Base-by-base conservation (phyloP, 2,797 vertebrate genomes). In the Microhierax caerulescens region DNA sequence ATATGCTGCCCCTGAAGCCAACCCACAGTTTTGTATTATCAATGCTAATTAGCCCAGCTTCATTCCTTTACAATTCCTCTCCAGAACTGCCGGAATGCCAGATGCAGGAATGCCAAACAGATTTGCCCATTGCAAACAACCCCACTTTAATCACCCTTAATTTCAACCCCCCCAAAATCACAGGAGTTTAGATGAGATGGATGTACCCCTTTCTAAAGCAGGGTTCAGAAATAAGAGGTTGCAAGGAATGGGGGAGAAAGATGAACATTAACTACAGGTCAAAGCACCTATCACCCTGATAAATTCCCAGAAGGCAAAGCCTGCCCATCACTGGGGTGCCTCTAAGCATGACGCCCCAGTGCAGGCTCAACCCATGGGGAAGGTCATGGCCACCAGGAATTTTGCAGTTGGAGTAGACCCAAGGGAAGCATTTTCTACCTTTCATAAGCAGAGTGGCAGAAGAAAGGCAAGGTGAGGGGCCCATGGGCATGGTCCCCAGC, bases 241-340 rank as follows among this genome's bases (percentile, higher is more conserved):
- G 61, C n/a, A 13, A 34, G 50, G 63, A 41, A 65, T 1, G 15
- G 22, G 20, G 64, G 59, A 24, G 67, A 50, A 48, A 67, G 67
- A 50, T 2, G 28, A 69, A 34, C 37, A 1, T 5, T 32, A n/a
- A 50, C 48, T 21, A 19, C 45, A 41, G 64, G 53, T 65, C 47
- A 56, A 7, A 27, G 32, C 36, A 56, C 15, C 45, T 39, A 28
- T 3, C 50, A 8, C 36, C 80, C 56, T 20, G 34, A 18, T 13
- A 5, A 36, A 30, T 21, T 22, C 47, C 53, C 53, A 10, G 53
- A 27, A n/a, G 23, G 47, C 14, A 19, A 63, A 76, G 27, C 22
- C 53, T 7, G 4, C 11, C 30, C 19, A 2, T 19, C 27, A 3
- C 51, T 4, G 0, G 9, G 32, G n/a, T 11, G 21, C 41, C 21